Evolutionary conservation across 2,797 vertebrate species (phyloP), one percentile per base, ranked within the genome.

Genomic region (Harpagifer antarcticus): DNA sequence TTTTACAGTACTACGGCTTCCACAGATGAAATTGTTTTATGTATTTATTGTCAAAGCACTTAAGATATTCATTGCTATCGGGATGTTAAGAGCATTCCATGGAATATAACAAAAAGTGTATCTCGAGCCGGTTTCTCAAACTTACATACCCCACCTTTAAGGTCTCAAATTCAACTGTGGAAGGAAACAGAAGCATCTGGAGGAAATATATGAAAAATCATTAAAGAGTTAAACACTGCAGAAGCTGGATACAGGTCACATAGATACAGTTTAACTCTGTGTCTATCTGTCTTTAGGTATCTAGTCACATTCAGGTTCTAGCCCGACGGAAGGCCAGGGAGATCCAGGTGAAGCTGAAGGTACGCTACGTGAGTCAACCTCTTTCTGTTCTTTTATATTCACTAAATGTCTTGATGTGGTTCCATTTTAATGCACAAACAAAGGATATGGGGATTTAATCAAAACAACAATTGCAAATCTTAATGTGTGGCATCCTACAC

Each of bases 321-420:
- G 97, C 98, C 17, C 96, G 98, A 60, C 95, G 98, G 72, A 99
- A 99, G 94, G 97, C 98, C 89, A 95, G 98, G 53, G 98, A 99
- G 93, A 98, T 99, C 93, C 98, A 99, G 95, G 97, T 97, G 93
- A 99, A 99, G 94, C 95, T 99, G 79, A 99, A 99, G 97, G 98
- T 99, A 96, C 88, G 95, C 68, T 92, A 94, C 86, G 92, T 93
- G 92, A 93, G 93, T 94, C 83, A 91, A 84, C 72, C 20, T 78
- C 56, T 85, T 55, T 80, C 16, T 72, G 37, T 47, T 78, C 58
- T 62, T 60, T 66, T 56, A 63, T 9, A 71, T 78, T 72, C 42
- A 33, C 12, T 54, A 23, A 50, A 74, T 57, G 17, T 14, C 43
- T 44, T 54, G 8, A 2, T 33, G 16, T 37, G 57, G 9, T 10